These are phyloP conservation scores for Sinella curviseta DNA, from an alignment of 1,140 invertebrate species.

Conservation along the genomic window DNA sequence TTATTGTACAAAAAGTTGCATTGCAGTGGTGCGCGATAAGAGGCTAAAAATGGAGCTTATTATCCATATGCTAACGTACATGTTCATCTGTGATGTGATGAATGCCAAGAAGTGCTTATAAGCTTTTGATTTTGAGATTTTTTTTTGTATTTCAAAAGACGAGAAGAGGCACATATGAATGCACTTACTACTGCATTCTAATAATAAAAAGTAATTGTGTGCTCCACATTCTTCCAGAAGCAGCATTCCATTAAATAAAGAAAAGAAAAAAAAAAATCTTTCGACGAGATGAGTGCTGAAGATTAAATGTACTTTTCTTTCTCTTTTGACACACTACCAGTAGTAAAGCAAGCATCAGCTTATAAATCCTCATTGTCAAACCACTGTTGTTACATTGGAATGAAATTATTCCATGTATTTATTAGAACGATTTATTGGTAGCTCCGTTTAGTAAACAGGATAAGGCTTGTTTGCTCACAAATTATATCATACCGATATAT, in stretches of 20 bases:
- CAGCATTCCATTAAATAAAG: background rate
- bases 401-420: background rate
- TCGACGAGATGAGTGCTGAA: background rate
- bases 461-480: background rate
- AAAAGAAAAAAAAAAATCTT: background rate
- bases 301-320: background rate
- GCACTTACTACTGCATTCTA: background rate
- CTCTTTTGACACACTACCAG: background rate
- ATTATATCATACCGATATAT: too few species aligned
- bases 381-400: background rate
- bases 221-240: background rate
- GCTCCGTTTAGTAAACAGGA: background rate
- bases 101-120: constrained; percentile 11
- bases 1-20: too few species aligned
- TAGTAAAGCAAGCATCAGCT: too few species aligned
- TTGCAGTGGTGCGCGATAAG: background rate
- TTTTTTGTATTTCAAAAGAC: too few species aligned
- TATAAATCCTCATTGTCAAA: too few species aligned
- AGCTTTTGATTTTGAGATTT: too few species aligned
- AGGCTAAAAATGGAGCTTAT: constrained; percentile 12
- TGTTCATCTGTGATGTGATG: background rate
- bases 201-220: background rate
- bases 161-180: too few species aligned
- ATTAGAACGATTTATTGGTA: background rate
- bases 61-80: background rate